A percentile compares a stretch with the other conserved stretches of the same genome.
phyloP scores from a whole-genome alignment of 1,140 invertebrate species.

The Euwallacea similis region DNA sequence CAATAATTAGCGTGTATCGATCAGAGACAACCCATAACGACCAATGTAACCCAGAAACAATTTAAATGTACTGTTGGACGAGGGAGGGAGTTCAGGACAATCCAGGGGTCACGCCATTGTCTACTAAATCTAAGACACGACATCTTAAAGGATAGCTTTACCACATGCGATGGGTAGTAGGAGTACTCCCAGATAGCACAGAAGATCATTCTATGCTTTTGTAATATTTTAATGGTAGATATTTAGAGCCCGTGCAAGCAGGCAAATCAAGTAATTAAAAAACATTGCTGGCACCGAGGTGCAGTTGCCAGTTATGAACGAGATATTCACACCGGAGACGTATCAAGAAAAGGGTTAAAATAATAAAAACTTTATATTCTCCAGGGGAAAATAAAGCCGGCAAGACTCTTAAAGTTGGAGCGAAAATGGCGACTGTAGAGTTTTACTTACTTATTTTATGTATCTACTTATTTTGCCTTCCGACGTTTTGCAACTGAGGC shows the following conservation, averaged over 20 bases:
- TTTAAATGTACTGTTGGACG: constrained; percentile 50
- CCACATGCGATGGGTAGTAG: constrained; percentile 46
- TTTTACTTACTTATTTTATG: constrained; percentile 20
- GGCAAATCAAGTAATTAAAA: not conserved
- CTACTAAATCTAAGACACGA: constrained; percentile 50
- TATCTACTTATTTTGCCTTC: constrained; percentile 1
- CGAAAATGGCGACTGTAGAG: constrained; percentile 23
- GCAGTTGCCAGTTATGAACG: constrained; percentile 2
- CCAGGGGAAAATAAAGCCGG: constrained; percentile 21
- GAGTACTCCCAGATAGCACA: constrained; percentile 5
- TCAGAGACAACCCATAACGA: constrained; percentile 47
- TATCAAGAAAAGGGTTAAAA: constrained; percentile 25
- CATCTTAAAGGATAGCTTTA: constrained; percentile 48
- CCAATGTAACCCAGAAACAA: constrained; percentile 49
- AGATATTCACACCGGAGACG: constrained; percentile 8
- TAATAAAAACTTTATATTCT: constrained; percentile 29
- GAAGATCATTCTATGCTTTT: not conserved
- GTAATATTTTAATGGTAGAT: not conserved
- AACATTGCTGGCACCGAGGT: not conserved
- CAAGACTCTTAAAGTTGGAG: constrained; percentile 14
- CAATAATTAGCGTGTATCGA: constrained; percentile 46
- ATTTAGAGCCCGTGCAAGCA: not conserved
- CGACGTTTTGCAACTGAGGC: not conserved
- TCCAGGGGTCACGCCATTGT: constrained; percentile 50
- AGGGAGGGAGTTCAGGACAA: constrained; percentile 45